Evolutionary conservation across 2,888 invertebrate species (phyloP), one percentile per base, ranked within the genome.

Genomic region (Hypolimnas misippus): DNA sequence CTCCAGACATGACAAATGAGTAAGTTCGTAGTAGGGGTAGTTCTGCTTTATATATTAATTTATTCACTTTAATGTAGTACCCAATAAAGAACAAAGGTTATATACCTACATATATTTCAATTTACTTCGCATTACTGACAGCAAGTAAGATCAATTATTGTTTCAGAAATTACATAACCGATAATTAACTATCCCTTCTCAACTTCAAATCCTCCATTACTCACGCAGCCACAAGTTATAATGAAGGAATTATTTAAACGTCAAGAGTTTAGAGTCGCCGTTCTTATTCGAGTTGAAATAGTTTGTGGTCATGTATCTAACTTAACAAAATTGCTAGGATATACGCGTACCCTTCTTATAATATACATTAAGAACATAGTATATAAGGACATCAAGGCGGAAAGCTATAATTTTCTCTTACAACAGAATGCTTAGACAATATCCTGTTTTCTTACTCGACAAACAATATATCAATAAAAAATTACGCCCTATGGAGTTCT

Each of bases 171-270:
- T 38, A 52, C 52, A n/a, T 42, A 6, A 25, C 19, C n/a, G 35
- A 42, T 56, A 33, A 52, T 56, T 19, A 56, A 38, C n/a, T 42
- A 52, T 57, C 46, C 57, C 46, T 52, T 62, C 52, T 57, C 52
- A 57, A 57, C 44, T 52, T 56, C 51, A 56, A 52, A n/a, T 53
- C 16, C 19, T 29, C 29, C 40, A 60, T 60, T 59, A 59, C 21
- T 60, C 38, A 31, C 5, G 38, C 14, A 19, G 19, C 40, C 38
- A 55, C 38, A 60, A 60, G 10, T 50, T 31, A 35, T 54, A 40
- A 40, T 54, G 17, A 54, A 54, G 49, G 29, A 46, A 46, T 46
- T 21, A 46, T 46, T 46, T 46, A n/a, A 25, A 46, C 46, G 46
- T 46, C 46, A 46, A 21, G n/a, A 46, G 3, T 6, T 21, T 46